Base-by-base conservation (phyloP, 2,797 vertebrate genomes). In the Sebastolobus alascanus region DNA sequence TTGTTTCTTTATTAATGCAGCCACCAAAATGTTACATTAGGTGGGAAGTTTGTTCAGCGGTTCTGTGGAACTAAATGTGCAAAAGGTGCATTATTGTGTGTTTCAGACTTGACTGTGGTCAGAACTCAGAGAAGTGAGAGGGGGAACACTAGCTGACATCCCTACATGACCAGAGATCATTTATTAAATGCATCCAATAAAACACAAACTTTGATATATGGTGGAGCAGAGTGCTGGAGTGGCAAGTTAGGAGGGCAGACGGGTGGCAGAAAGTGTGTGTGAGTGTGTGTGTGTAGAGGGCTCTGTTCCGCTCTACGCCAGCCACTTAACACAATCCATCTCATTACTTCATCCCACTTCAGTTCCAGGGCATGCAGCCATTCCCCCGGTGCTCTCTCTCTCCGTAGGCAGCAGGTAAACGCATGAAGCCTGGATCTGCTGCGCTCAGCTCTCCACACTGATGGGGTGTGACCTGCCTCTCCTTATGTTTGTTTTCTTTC, bases 401-500 rank as follows among this genome's bases (percentile, higher is more conserved):
- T 84, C 74, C 5, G 70, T 75, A 85, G 86, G 86, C 85, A 87
- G 90, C 87, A 93, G 88, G 87, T 89, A 92, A 89, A 90, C 37
- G 82, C 84, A 70, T 80, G 68, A 68, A 79, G 82, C 79, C 85
- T 73, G 81, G 83, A 86, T 91, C 63, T 91, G 90, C 91, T 85
- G 85, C 12, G 65, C 88, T 93, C 85, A 85, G 89, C 89, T 82
- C 84, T 83, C 91, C 33, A 37, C 75, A 6, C 82, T 88, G 91
- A 91, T 87, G 84, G 90, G 77, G 87, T 86, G 92, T 91, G 92
- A 93, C 92, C 90, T 87, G 87, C 91, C 85, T 86, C 92, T 92
- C 93, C 94, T 96, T 91, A 93, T 95, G 96, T 95, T 94, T 96
- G 95, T 96, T 94, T 94, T 93, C 84, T 66, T 84, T 90, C 85